Evolutionary conservation across 2,797 vertebrate genomes (phyloP).

Genomic region (Pseudochirops cupreus): DNA sequence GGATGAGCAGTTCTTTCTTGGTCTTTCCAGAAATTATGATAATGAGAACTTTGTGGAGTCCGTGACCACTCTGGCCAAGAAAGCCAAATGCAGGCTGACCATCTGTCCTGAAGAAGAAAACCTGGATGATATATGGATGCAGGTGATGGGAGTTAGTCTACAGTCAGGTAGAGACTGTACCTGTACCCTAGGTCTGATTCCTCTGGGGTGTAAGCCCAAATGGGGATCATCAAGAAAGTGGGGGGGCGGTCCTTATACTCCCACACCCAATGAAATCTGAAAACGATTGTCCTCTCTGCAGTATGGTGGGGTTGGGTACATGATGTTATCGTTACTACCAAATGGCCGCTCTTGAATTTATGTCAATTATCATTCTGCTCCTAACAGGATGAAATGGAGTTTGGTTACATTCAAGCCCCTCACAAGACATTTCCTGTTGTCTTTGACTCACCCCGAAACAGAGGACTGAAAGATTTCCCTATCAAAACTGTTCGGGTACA

Average conservation of each 20-base stretch:
- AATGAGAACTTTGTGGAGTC: constrained; percentile 90
- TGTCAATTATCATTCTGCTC: background rate
- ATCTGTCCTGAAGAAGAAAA: constrained; percentile 86
- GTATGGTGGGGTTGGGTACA: background rate
- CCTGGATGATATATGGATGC: constrained; percentile 93
- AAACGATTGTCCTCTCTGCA: background rate
- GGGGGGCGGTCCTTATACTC: background rate
- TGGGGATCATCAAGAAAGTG: background rate
- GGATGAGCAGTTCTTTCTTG: background rate
- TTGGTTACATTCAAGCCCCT: constrained; percentile 94
- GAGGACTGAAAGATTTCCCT: constrained; percentile 89
- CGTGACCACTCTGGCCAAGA: constrained; percentile 83
- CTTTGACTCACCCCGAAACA: constrained; percentile 94
- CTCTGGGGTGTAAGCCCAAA: too few relatives aligned
- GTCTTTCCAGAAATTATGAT: constrained; percentile 75
- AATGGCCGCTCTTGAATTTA: background rate
- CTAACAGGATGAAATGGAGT: constrained; percentile 94
- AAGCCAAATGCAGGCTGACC: constrained; percentile 87
- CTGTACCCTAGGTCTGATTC: background rate
- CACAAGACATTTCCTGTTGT: constrained; percentile 93
- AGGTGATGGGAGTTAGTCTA: constrained; percentile 79
- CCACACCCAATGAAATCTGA: background rate
- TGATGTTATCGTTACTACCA: background rate
- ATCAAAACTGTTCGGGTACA: constrained; percentile 84
- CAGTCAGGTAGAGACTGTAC: background rate